Percentiles rank a stretch among this genome's conserved stretches.
These are phyloP conservation scores for Zelleria hepariella DNA, from an alignment of 2,888 invertebrate genomes.

Conservation along the genomic window DNA sequence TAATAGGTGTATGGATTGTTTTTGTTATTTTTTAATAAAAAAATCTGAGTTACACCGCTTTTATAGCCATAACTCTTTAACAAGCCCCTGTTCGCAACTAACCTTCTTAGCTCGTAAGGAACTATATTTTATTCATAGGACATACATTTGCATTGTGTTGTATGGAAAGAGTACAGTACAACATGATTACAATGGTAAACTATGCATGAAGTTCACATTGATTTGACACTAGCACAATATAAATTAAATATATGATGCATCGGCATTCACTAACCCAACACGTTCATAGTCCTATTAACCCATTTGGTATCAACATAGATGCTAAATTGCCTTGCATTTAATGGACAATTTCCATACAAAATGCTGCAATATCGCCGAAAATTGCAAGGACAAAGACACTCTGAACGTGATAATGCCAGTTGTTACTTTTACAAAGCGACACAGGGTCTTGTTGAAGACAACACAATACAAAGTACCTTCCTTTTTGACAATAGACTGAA, in stretches of 20 bases:
- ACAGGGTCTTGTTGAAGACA: slow-evolving; percentile 43
- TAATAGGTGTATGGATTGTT: too few species aligned
- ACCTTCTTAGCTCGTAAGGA: not conserved
- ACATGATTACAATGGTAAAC: slow-evolving; percentile 3
- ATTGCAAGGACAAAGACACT: too few species aligned
- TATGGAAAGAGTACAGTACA: not conserved
- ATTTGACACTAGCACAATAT: slow-evolving; percentile 4
- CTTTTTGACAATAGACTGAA: slow-evolving; percentile 72
- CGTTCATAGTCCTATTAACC: too few species aligned
- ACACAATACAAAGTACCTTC: slow-evolving; percentile 47
- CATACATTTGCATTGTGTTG: not conserved
- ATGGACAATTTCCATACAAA: too few species aligned
- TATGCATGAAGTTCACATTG: slow-evolving; percentile 6
- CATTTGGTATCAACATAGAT: too few species aligned
- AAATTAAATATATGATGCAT: not conserved
- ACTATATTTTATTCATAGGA: not conserved
- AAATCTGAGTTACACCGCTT: too few species aligned
- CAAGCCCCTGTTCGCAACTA: slow-evolving; percentile 28
- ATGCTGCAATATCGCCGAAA: too few species aligned
- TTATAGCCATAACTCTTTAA: slow-evolving; percentile 28
- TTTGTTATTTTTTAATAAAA: too few species aligned
- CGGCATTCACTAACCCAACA: not conserved
- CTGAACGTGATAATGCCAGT: not conserved
- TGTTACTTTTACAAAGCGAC: slow-evolving; percentile 12
- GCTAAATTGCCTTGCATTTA: too few species aligned